Conservation (phyloP, 2,113 vertebrate genomes). For the Hirundichthys speculiger region DNA sequence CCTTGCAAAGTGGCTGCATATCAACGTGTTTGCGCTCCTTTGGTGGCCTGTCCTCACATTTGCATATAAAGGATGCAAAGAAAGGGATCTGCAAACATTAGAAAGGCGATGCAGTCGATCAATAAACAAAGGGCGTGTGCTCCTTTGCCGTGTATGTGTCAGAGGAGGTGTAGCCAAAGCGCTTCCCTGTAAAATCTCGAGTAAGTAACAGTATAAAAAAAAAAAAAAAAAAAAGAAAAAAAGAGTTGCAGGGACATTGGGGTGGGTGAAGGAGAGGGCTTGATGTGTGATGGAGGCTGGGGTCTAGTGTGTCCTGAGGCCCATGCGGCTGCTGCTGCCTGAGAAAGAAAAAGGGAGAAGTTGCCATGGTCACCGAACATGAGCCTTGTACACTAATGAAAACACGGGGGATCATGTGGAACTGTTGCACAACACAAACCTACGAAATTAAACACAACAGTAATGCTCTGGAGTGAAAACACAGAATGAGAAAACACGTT, state of each 20-base stretch:
- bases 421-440: conserved; percentile 11
- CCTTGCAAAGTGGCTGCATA: conserved; percentile 47
- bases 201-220: conserved; percentile 79
- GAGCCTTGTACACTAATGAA: conserved; percentile 55
- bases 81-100: conserved; percentile 16
- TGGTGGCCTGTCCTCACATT: conserved; percentile 11
- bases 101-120: conserved; percentile 16
- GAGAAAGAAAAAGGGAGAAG: conserved; percentile 22
- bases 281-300: conserved; percentile 84
- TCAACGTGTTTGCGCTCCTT: conserved; percentile 17
- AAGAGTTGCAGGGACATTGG: conserved; percentile 33
- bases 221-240: conserved; percentile 42
- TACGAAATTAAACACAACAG: background rate
- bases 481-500: background rate
- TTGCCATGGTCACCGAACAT: conserved; percentile 54
- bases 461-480: background rate
- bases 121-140: background rate
- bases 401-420: conserved; percentile 49
- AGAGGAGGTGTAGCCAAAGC: conserved; percentile 67
- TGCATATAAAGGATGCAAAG: conserved; percentile 29
- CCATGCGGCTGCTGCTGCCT: conserved; percentile 76
- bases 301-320: conserved; percentile 78
- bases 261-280: conserved; percentile 10
- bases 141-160: conserved; percentile 30
- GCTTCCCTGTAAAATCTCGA: conserved; percentile 56